Conservation (phyloP, 2,797 vertebrate species). For the Xyrichtys novacula region DNA sequence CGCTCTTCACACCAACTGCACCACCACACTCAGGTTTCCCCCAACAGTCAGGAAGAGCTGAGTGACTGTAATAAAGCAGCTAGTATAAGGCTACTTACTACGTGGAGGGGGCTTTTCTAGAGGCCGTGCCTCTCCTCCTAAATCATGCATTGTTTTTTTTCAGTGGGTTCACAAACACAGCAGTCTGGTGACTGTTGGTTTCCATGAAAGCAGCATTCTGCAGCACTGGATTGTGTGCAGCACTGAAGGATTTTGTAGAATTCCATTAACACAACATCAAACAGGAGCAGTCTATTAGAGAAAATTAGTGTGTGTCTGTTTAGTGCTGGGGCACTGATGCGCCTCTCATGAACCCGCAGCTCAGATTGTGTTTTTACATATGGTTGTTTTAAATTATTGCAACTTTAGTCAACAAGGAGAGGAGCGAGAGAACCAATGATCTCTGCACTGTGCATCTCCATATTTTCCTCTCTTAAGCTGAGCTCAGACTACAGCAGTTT, state of each 20-base stretch:
- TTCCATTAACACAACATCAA: slow-evolving; percentile 42
- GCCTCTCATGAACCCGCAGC: slow-evolving; percentile 25
- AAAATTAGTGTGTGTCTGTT: slow-evolving; percentile 37
- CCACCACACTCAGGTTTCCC: slow-evolving; percentile 27
- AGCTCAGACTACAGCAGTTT: background rate
- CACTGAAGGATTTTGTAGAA: slow-evolving; percentile 11
- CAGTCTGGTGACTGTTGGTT: slow-evolving; percentile 5
- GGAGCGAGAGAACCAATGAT: background rate
- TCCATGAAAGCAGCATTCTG: slow-evolving; percentile 11
- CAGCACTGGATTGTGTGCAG: slow-evolving; percentile 5
- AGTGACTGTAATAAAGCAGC: slow-evolving; percentile 17
- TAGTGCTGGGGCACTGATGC: slow-evolving; percentile 12
- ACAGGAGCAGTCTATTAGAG: slow-evolving; percentile 29
- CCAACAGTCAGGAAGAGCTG: slow-evolving; percentile 8
- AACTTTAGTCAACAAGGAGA: background rate
- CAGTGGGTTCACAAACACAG: background rate
- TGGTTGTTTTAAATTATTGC: slow-evolving; percentile 22
- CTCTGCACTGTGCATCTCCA: background rate
- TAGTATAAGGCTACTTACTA: slow-evolving; percentile 14
- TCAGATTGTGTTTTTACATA: slow-evolving; percentile 27
- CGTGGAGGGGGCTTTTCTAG: slow-evolving; percentile 4
- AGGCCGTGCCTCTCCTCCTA: background rate
- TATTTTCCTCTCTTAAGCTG: background rate
- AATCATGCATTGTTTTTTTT: slow-evolving; percentile 8
- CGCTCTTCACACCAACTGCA: slow-evolving; percentile 11